phyloP scores from a whole-genome alignment of 2,113 vertebrate species.

The Chloropsis hardwickii region DNA sequence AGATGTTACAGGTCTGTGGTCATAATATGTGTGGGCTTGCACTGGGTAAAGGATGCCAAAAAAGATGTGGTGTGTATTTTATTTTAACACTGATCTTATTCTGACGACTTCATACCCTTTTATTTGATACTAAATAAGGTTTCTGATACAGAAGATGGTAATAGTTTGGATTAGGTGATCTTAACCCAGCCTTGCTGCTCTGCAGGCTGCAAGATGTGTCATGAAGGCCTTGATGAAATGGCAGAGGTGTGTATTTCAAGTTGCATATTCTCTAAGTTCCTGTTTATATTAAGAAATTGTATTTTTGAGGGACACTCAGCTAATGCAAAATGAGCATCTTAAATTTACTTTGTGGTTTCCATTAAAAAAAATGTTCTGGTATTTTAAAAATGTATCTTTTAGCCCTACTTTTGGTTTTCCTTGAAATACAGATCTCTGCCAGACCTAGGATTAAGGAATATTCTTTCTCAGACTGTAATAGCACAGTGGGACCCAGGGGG shows the following conservation, averaged over 20 bases:
- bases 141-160: neutral
- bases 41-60: neutral
- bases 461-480: neutral
- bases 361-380: neutral
- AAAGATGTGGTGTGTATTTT: neutral
- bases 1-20: neutral
- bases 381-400: neutral
- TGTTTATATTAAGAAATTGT: neutral
- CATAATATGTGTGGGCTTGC: neutral
- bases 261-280: neutral
- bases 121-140: neutral
- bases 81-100: neutral
- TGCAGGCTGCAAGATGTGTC: neutral
- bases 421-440: neutral
- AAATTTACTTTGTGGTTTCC: neutral
- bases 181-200: neutral
- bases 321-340: neutral
- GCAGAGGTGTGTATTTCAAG: neutral
- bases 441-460: neutral
- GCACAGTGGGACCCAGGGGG: neutral
- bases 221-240: neutral
- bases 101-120: neutral
- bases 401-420: neutral
- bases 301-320: neutral
- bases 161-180: neutral